phyloP scores from a whole-genome alignment of 2,113 vertebrate species.

The Ivindomyrus marchei region DNA sequence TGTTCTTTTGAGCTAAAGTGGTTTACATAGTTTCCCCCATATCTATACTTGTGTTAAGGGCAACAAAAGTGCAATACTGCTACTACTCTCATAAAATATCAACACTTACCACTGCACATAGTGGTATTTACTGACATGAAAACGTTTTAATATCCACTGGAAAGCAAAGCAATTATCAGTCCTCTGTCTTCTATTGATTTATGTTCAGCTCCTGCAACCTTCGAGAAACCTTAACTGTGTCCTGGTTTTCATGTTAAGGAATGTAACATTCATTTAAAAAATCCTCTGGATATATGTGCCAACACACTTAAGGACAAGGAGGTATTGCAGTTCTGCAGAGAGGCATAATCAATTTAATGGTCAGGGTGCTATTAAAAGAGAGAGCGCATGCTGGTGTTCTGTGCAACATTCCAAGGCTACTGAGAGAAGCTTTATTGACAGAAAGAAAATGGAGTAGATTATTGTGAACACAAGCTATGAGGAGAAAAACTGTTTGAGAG shows the following conservation, averaged over 20 bases:
- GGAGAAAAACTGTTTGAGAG: not conserved
- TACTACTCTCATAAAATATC: not conserved
- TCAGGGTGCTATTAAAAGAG: not conserved
- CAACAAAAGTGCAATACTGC: not conserved
- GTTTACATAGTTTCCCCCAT: not conserved
- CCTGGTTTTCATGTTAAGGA: not conserved
- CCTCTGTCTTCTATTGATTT: not conserved
- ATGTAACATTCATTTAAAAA: not conserved
- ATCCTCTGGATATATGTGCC: not conserved
- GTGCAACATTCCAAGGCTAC: not conserved
- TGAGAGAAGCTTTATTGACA: not conserved
- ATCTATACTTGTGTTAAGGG: not conserved
- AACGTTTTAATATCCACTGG: not conserved
- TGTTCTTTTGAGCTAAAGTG: not conserved
- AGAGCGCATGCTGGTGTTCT: not conserved
- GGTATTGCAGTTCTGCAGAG: not conserved
- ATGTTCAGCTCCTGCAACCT: not conserved
- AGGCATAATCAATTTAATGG: not conserved
- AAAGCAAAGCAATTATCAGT: not conserved
- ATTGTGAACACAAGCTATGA: not conserved
- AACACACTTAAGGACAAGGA: not conserved
- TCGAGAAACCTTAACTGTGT: not conserved
- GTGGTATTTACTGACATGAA: not conserved
- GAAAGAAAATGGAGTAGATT: not conserved
- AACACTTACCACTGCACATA: not conserved